A percentile compares a stretch with the other conserved stretches of the same genome.
phyloP scores from a whole-genome alignment of 2,888 invertebrate genomes.

The Apotomis betuletana region DNA sequence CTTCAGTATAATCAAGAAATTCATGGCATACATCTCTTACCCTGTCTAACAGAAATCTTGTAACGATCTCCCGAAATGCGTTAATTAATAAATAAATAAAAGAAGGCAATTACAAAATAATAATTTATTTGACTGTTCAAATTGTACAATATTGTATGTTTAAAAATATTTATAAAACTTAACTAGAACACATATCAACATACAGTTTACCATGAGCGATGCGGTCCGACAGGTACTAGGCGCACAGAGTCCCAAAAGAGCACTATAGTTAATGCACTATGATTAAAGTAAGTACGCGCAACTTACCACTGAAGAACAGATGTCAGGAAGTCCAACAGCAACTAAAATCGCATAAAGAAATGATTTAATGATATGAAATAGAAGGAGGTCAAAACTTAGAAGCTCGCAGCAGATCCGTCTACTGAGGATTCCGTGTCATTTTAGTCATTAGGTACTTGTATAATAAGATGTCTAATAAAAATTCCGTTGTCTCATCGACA shows the following conservation, averaged over 20 bases:
- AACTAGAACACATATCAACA: slow-evolving; percentile 34
- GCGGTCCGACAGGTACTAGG: slow-evolving; percentile 9
- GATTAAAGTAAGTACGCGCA: slow-evolving; percentile 63
- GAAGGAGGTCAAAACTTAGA: too few relatives aligned
- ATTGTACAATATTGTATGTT: slow-evolving; percentile 51
- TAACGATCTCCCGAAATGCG: neutral
- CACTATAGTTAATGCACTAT: slow-evolving; percentile 65
- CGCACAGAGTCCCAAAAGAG: slow-evolving; percentile 12
- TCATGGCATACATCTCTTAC: too few relatives aligned
- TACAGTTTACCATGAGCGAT: slow-evolving; percentile 42
- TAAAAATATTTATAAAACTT: slow-evolving; percentile 45
- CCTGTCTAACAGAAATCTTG: too few relatives aligned
- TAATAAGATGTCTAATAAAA: too few relatives aligned
- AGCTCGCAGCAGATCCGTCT: too few relatives aligned
- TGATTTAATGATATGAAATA: slow-evolving; percentile 17
- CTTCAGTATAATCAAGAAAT: too few relatives aligned
- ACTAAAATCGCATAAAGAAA: slow-evolving; percentile 65
- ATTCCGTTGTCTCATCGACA: too few relatives aligned
- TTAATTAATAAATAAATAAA: slow-evolving; percentile 54
- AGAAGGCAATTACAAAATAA: slow-evolving; percentile 57
- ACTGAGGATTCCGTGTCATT: too few relatives aligned
- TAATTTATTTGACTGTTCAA: slow-evolving; percentile 58
- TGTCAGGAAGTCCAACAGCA: slow-evolving; percentile 55
- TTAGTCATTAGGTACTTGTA: too few relatives aligned
- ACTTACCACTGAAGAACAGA: slow-evolving; percentile 69